Evolutionary conservation across 1,140 invertebrate genomes (phyloP).

Genomic region (Campoletis sonorensis): DNA sequence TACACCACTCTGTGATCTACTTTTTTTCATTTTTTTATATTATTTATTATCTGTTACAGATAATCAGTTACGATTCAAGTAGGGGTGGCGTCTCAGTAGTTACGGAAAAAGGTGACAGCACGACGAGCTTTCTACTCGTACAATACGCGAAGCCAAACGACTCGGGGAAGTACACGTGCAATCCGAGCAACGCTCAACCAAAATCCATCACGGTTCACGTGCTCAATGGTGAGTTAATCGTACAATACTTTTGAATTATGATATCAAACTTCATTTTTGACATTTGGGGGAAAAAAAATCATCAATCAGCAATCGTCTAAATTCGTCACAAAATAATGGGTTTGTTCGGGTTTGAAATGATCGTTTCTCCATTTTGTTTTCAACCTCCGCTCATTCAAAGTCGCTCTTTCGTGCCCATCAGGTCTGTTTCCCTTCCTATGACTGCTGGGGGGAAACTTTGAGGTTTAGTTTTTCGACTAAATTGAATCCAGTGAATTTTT

Average conservation of each 20-base stretch:
- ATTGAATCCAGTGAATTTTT: too few relatives aligned
- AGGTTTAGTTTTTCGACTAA: too few relatives aligned
- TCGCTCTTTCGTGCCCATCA: too few relatives aligned
- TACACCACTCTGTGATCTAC: not conserved
- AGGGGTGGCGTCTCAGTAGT: conserved; percentile 86
- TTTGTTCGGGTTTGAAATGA: too few relatives aligned
- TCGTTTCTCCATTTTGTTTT: too few relatives aligned
- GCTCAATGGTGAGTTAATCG: conserved; percentile 88
- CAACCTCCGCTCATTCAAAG: too few relatives aligned
- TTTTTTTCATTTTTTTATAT: conserved; percentile 35
- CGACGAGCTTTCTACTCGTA: conserved; percentile 88
- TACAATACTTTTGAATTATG: conserved; percentile 19
- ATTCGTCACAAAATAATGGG: too few relatives aligned
- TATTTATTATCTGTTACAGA: conserved; percentile 75
- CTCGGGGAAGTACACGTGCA: conserved; percentile 89
- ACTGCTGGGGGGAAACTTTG: too few relatives aligned
- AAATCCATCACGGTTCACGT: conserved; percentile 93
- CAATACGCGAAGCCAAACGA: conserved; percentile 87
- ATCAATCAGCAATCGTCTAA: too few relatives aligned
- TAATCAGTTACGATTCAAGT: conserved; percentile 86
- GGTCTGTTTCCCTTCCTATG: too few relatives aligned
- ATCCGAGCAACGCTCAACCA: conserved; percentile 90
- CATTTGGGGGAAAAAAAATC: too few relatives aligned
- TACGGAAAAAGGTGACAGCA: conserved; percentile 90
- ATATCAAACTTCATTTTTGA: conserved; percentile 6